Evolutionary conservation across 2,113 vertebrate species (phyloP).

Genomic region (Pygoscelis antarcticus): DNA sequence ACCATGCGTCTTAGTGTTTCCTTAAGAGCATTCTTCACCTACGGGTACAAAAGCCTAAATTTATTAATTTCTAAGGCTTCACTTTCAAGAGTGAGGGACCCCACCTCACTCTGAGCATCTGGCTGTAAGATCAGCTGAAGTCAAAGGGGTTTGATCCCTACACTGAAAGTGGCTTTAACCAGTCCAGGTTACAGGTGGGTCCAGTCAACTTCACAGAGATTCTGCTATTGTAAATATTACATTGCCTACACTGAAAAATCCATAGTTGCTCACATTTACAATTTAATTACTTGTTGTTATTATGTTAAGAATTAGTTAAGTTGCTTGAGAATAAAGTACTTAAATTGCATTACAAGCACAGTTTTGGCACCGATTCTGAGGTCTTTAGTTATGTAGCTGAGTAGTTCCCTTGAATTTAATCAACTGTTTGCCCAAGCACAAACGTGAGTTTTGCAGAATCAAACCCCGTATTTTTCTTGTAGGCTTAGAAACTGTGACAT

Average conservation of each 20-base stretch:
- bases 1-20: rapidly evolving
- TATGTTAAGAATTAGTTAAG: neutral
- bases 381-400: neutral
- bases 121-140: neutral
- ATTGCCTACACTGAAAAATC: neutral
- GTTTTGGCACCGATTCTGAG: neutral
- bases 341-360: neutral
- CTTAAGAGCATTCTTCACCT: neutral
- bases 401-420: neutral
- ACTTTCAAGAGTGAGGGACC: neutral
- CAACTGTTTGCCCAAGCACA: neutral
- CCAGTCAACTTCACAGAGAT: neutral
- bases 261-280: neutral
- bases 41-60: neutral
- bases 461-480: neutral
- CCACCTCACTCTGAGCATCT: neutral
- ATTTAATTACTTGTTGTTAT: neutral
- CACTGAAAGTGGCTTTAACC: neutral
- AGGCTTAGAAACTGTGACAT: neutral
- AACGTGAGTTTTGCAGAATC: neutral
- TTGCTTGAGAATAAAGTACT: neutral
- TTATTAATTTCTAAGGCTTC: neutral
- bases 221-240: neutral
- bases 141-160: neutral
- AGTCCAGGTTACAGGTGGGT: neutral